Evolutionary conservation across 1,140 invertebrate genomes (phyloP).

Genomic region (Macrobrachium rosenbergii): DNA sequence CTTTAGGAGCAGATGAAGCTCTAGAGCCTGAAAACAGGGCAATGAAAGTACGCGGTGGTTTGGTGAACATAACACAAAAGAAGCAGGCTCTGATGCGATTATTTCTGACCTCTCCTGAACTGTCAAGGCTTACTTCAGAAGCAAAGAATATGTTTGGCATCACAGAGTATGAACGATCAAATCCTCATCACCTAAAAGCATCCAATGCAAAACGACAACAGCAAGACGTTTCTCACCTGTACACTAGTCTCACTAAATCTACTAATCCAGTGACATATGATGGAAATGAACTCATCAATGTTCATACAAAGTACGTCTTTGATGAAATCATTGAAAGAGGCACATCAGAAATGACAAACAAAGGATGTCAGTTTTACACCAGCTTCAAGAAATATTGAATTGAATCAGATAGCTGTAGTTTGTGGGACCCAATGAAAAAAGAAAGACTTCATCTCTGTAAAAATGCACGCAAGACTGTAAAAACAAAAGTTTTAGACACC

Average conservation of each 20-base stretch:
- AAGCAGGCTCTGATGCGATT: conserved; percentile 11
- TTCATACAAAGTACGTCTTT: not conserved
- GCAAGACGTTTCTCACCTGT: conserved; percentile 10
- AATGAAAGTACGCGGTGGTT: conserved; percentile 16
- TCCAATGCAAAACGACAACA: conserved; percentile 11
- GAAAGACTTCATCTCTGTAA: not conserved
- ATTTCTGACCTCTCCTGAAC: not conserved
- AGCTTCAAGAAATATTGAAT: conserved; percentile 7
- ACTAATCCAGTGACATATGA: conserved; percentile 33
- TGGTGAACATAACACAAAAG: conserved; percentile 16
- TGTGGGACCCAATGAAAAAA: not conserved
- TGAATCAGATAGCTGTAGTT: conserved; percentile 30
- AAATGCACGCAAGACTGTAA: too few species aligned
- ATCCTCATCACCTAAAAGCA: conserved; percentile 15
- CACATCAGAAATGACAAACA: conserved; percentile 24
- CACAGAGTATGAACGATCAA: conserved; percentile 2
- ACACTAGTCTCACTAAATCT: conserved; percentile 10
- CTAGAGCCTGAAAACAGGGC: conserved; percentile 11
- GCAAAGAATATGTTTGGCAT: conserved; percentile 25
- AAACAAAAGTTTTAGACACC: too few species aligned
- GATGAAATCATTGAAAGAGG: conserved; percentile 5
- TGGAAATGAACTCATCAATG: not conserved
- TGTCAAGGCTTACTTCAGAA: not conserved
- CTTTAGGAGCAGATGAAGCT: conserved; percentile 22
- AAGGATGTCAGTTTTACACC: conserved; percentile 10